Base-by-base conservation (phyloP, 2,888 invertebrate species). In the Spodoptera exigua region DNA sequence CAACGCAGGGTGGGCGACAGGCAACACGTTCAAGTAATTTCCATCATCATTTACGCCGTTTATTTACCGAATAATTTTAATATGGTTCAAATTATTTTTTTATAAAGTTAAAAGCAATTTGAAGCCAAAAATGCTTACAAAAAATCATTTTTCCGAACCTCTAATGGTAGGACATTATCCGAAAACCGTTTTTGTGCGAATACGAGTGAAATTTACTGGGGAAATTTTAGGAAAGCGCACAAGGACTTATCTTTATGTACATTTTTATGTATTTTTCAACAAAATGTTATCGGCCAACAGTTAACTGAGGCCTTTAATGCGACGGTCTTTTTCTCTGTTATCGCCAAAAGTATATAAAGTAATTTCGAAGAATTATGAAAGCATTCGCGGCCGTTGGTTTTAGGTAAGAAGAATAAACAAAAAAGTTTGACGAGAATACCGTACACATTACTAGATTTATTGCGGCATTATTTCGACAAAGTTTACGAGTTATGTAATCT, bases 241-340 rank as follows among this genome's bases (percentile, higher is more conserved):
- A 73, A 80, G 73, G 83, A 86, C 85, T 91, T 91, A 91, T 91
- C 89, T 91, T 91, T 91, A 90, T 88, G 88, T 86, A 87, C 79
- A 86, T 85, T 90, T 89, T 92, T 89, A 90, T 87, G 87, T 87
- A 84, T 88, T 89, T 89, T 84, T 78, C 82, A 76, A 82, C 84
- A 81, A 86, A 90, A 86, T 82, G 81, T 88, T 89, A 91, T 89
- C 88, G 83, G 83, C 76, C 83, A 82, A 81, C 84, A 82, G 86
- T 88, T 84, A 85, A 88, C 84, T 68, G 82, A 76, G 76, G 61
- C 78, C 74, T 86, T 86, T 88, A 89, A 85, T 83, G 82, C 76
- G 79, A 79, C 74, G 74, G 82, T 82, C 78, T 80, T 78, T 83
- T 76, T 75, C 78, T 76, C 62, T 74, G 80, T 85, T 90, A 90